phyloP scores from a whole-genome alignment of 2,113 vertebrate species.

The Chascanopsetta lugubris region DNA sequence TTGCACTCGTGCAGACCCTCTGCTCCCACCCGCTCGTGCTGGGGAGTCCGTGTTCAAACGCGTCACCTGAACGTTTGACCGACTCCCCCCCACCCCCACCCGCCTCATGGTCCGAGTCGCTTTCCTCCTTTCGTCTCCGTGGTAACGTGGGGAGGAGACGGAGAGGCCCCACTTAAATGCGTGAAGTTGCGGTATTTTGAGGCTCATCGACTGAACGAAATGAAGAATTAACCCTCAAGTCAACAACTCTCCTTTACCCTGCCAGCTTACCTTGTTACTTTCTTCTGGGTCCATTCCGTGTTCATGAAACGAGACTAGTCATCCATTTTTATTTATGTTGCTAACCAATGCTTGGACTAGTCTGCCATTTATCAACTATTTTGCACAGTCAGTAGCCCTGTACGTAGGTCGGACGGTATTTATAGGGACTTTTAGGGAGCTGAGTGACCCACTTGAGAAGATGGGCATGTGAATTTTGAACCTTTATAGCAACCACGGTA shows the following conservation, averaged over 20 bases:
- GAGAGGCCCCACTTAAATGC: not conserved
- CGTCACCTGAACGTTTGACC: conserved; percentile 43
- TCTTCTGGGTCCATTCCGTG: conserved; percentile 40
- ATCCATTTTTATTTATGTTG: conserved; percentile 66
- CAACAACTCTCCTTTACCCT: not conserved
- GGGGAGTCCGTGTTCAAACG: conserved; percentile 36
- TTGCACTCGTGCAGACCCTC: conserved; percentile 31
- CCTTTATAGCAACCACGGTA: conserved; percentile 11
- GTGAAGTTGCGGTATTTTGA: conserved; percentile 18
- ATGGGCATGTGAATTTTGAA: conserved; percentile 24
- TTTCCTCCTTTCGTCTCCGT: conserved; percentile 35
- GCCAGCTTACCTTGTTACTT: conserved; percentile 22
- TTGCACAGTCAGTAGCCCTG: conserved; percentile 59
- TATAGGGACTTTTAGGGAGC: conserved; percentile 26
- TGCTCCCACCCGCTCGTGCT: conserved; percentile 22
- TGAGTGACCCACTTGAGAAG: conserved; percentile 18
- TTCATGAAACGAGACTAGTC: conserved; percentile 43
- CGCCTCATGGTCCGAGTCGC: too few relatives aligned
- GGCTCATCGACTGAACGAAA: conserved; percentile 19
- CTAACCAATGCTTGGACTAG: conserved; percentile 50
- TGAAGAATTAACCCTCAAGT: conserved; percentile 51
- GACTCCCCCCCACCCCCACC: not conserved
- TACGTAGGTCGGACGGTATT: conserved; percentile 38
- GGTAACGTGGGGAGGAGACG: conserved; percentile 29
- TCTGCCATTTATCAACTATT: conserved; percentile 58